These are phyloP conservation scores for Cinclus mexicanus DNA, from an alignment of 2,113 vertebrate species.

Conservation along the genomic window DNA sequence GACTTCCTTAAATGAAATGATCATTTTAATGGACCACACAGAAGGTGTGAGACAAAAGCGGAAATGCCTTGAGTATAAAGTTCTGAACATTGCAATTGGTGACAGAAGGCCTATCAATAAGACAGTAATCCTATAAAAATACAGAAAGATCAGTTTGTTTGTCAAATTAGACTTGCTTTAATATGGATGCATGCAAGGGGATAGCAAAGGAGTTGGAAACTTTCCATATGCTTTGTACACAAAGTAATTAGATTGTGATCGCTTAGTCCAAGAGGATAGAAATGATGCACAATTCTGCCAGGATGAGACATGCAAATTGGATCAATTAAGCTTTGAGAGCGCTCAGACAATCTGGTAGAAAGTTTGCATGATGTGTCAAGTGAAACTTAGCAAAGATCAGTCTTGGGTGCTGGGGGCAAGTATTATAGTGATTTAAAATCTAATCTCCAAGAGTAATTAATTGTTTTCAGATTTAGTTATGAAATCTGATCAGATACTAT, in stretches of 20 bases:
- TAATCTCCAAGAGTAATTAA: constrained; percentile 6
- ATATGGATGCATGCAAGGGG: neutral
- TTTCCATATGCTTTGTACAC: constrained; percentile 64
- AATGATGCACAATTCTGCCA: constrained; percentile 49
- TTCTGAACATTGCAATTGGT: constrained; percentile 24
- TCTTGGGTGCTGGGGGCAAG: constrained; percentile 9
- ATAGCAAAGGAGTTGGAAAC: constrained; percentile 48
- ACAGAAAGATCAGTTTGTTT: constrained; percentile 41
- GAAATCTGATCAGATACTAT: neutral
- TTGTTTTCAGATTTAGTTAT: neutral
- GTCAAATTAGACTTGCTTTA: constrained; percentile 25
- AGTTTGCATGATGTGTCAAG: constrained; percentile 56
- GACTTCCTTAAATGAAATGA: constrained; percentile 7
- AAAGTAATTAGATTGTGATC: constrained; percentile 57
- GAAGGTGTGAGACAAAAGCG: constrained; percentile 16
- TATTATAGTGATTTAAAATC: constrained; percentile 11
- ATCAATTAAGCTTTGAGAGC: constrained; percentile 65
- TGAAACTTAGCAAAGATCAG: constrained; percentile 59
- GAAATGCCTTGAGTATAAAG: constrained; percentile 24
- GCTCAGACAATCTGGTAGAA: constrained; percentile 64
- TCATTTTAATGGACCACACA: constrained; percentile 14
- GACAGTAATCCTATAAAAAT: constrained; percentile 52
- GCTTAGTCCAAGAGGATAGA: constrained; percentile 53
- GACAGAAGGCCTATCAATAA: constrained; percentile 64
- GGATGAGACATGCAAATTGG: constrained; percentile 64